Base-by-base conservation (phyloP, 2,888 invertebrate genomes). In the Drosophila fungiperda region DNA sequence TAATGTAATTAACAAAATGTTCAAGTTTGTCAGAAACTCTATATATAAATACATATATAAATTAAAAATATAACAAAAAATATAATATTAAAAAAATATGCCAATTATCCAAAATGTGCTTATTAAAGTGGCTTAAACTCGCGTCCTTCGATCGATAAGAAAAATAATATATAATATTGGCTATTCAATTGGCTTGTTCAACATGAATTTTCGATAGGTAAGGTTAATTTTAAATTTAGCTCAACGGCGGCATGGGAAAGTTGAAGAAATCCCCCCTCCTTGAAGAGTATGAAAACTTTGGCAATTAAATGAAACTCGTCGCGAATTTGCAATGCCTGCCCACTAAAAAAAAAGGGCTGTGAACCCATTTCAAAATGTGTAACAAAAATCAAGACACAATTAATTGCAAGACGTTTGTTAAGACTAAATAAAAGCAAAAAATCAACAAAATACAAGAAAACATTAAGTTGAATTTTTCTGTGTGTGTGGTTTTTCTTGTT, bases 21-120 rank as follows among this genome's bases (percentile, higher is more conserved):
- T 90, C 75, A 87, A 88, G 87, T 90, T 87, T 91, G 90, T 90
- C 89, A 88, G 80, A 86, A 85, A 79, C 74, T 90, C 74, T 90
- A 89, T 78, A 87, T 83, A 74, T 74, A 76, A 70, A 76, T 66
- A 77, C 50, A 70, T 55, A 72, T 62, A 82, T 60, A 60, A 53
- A 23, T 15, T 7, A 49, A n/a, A 61, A 36, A 59, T 54, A 53
- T 60, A 35, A 60, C 1, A 3, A 29, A 36, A 48, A 23, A 12
- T 59, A 26, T 53, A 9, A 60, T 48, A 45, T 50, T 48, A 2
- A 40, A 3, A 40, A 40, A 40, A 12, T 29, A 6, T 29, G 29
- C 29, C 29, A 29, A 29, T 29, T 36, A 7, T 23, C 15, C 45
- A 15, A 23, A 23, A 15, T 4, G 8, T 8, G 45, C 45, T 23